Base-by-base conservation (phyloP, 35 echinoderm and acorn worm genomes). In the Holothuria glaberrima region DNA sequence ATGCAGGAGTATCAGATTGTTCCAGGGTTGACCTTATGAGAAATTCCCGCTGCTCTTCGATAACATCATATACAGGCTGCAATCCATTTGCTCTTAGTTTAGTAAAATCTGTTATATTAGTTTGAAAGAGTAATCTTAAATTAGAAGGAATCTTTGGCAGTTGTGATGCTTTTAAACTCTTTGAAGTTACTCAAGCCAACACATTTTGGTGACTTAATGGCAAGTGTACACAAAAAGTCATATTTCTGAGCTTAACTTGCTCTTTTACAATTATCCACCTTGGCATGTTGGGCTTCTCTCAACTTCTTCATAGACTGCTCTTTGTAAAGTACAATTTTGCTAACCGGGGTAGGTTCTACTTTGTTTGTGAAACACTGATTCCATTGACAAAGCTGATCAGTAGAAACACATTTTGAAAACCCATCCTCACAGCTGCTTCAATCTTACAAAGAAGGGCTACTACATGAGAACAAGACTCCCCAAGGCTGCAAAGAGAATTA, bases 381-480 rank as follows among this genome's bases (percentile, higher is more conserved):
- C 86, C 86, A 88, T 61, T 67, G 62, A 88, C 67, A 72, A 32
- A 66, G 86, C 52, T 38, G 34, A 75, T 88, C 86, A 21, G 86
- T 88, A 66, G 63, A 88, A 21, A 50, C 22, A 74, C 1, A 46
- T 26, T 24, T 24, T 18, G 86, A 74, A 36, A 88, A 5, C 86
- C 86, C 21, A 88, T 38, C 18, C 86, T 54, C 13, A 88, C 86
- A 35, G 86, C 86, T 75, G 86, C 86, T 38, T 88, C 67, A 22
- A 88, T 36, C 35, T 88, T 88, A 59, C 75, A 88, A 5, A 88
- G 64, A 30, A 88, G 27, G 33, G 86, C 86, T 75, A 12, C 86
- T 45, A 88, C 62, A 46, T 88, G 86, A 88, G 67, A 88, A 59
- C 86, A 88, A 25, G 86, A 88, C 71, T 88, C 86, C 6, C 67